These are phyloP conservation scores for Pygocentrus nattereri DNA, from an alignment of 2,797 vertebrate genomes.

Conservation along the genomic window DNA sequence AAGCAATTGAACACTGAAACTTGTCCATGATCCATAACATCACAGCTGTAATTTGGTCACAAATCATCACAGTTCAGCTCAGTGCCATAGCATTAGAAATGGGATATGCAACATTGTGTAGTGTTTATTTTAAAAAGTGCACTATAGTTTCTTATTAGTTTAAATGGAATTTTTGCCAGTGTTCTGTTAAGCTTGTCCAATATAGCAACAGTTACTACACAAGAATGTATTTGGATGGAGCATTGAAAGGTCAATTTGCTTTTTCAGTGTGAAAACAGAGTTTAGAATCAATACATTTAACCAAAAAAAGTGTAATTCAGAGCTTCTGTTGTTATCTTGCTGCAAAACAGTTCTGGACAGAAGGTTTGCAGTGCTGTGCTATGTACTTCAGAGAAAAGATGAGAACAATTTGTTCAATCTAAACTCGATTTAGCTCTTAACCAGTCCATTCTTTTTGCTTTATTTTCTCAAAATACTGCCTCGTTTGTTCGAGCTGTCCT, in stretches of 20 bases:
- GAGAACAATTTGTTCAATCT: constrained; percentile 10
- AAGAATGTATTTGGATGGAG: neutral
- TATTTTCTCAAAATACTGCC: neutral
- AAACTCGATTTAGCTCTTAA: constrained; percentile 6
- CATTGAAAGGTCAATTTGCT: neutral
- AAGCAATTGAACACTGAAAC: too few relatives aligned
- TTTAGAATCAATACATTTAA: neutral
- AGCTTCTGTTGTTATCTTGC: constrained; percentile 12
- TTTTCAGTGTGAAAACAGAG: neutral
- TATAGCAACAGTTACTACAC: neutral
- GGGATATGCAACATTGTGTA: neutral
- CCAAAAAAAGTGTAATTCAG: neutral
- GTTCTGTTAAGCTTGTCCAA: neutral
- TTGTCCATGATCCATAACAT: too few relatives aligned
- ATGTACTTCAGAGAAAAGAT: constrained; percentile 17
- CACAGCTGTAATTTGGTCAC: too few relatives aligned
- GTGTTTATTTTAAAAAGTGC: too few relatives aligned
- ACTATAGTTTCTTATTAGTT: too few relatives aligned
- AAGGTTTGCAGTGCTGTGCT: neutral
- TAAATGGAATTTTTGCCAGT: neutral
- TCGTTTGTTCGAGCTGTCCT: constrained; percentile 21
- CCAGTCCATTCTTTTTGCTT: constrained; percentile 23
- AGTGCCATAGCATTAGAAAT: neutral
- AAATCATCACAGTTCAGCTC: neutral
- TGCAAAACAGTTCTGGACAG: constrained; percentile 24